These are phyloP conservation scores for Ephydatia muelleri DNA, from an alignment of 37 sponge, comb jelly and placozoan species.

Conservation along the genomic window DNA sequence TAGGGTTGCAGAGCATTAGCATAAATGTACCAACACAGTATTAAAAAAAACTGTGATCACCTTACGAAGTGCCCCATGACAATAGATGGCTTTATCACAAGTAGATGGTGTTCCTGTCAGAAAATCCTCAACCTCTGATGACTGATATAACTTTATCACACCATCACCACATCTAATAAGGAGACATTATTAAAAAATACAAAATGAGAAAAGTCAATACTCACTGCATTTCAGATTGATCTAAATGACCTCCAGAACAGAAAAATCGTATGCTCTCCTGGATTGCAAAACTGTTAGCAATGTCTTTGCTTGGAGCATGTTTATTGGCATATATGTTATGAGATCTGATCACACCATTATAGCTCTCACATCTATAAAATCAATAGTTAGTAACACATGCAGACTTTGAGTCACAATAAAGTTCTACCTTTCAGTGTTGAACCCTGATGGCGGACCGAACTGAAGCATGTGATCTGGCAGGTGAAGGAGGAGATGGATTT, in stretches of 20 bases:
- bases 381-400: not conserved
- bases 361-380: constrained; percentile 48
- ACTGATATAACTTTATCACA: not conserved
- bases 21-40: too few relatives aligned
- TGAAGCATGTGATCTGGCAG: constrained; percentile 35
- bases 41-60: too few relatives aligned
- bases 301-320: constrained; percentile 54
- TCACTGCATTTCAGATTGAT: not conserved
- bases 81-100: too few relatives aligned
- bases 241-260: constrained; percentile 10
- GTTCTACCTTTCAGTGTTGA: constrained; percentile 54
- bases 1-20: too few relatives aligned
- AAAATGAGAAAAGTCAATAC: not conserved
- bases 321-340: constrained; percentile 41
- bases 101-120: constrained; percentile 19
- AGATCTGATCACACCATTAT: constrained; percentile 29
- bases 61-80: too few relatives aligned
- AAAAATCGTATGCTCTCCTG: constrained; percentile 9
- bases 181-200: too few relatives aligned
- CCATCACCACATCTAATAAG: constrained; percentile 13
- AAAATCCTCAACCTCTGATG: constrained; percentile 8
- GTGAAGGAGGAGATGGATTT: constrained; percentile 54
- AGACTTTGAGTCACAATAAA: not conserved
- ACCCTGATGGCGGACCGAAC: constrained; percentile 45
- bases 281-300: constrained; percentile 18